Evolutionary conservation across 2,797 vertebrate species (phyloP).

Genomic region (Oreochromis mossambicus): DNA sequence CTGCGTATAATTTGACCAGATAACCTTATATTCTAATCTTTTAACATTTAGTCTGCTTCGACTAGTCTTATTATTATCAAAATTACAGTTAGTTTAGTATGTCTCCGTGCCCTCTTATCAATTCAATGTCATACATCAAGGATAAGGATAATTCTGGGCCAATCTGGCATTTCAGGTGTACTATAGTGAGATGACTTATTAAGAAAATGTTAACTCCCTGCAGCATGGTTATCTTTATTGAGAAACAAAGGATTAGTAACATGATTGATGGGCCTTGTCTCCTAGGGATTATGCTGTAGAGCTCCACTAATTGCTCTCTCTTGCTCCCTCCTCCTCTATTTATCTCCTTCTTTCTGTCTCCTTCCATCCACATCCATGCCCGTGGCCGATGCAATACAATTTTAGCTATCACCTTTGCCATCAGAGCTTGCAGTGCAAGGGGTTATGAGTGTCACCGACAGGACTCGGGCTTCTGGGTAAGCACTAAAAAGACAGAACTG

Average conservation of each 20-base stretch:
- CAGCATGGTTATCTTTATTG: slow-evolving; percentile 72
- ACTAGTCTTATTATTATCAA: neutral
- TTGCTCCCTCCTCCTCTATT: slow-evolving; percentile 54
- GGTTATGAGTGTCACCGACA: slow-evolving; percentile 34
- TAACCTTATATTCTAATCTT: neutral
- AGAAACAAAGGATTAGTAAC: slow-evolving; percentile 72
- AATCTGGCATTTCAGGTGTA: slow-evolving; percentile 62
- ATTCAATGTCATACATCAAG: slow-evolving; percentile 64
- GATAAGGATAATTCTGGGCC: slow-evolving; percentile 64
- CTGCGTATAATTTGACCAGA: neutral
- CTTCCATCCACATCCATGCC: slow-evolving; percentile 44
- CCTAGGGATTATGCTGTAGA: slow-evolving; percentile 67
- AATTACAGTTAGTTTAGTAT: neutral
- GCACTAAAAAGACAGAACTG: slow-evolving; percentile 39
- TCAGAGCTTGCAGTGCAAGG: slow-evolving; percentile 14
- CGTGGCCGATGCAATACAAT: slow-evolving; percentile 37
- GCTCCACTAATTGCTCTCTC: slow-evolving; percentile 66
- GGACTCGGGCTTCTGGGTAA: slow-evolving; percentile 7
- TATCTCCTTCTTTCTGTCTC: slow-evolving; percentile 48
- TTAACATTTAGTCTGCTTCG: neutral
- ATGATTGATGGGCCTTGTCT: slow-evolving; percentile 75
- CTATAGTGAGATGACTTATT: slow-evolving; percentile 65
- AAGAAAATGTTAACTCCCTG: slow-evolving; percentile 72
- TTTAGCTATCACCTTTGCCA: slow-evolving; percentile 52
- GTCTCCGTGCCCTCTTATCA: slow-evolving; percentile 46